phyloP scores from a whole-genome alignment of 1,140 invertebrate genomes.

The Oppia nitens region DNA sequence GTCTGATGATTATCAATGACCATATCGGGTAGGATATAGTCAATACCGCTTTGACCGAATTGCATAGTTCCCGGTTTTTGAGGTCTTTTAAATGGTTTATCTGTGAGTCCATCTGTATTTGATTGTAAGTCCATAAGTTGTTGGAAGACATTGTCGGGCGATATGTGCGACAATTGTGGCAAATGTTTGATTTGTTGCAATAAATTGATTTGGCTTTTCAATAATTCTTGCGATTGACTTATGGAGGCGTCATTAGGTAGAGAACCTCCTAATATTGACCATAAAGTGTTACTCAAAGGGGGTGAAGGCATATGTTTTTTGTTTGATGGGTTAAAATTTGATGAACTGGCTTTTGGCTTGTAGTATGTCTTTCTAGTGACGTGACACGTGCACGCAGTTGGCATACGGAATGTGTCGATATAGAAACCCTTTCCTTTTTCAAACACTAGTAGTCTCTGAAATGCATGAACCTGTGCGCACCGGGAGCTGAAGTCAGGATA shows the following conservation, averaged over 20 bases:
- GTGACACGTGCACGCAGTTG: conserved; percentile 65
- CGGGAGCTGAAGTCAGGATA: conserved; percentile 4
- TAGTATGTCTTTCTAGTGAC: neutral
- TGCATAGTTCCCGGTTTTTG: neutral
- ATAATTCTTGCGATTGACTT: neutral
- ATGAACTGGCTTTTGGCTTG: neutral
- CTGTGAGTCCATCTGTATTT: neutral
- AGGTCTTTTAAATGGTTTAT: neutral
- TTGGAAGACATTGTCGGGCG: conserved; percentile 16
- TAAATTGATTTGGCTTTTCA: conserved; percentile 14
- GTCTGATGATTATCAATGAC: neutral
- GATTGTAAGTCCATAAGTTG: conserved; percentile 12
- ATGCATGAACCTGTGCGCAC: conserved; percentile 67
- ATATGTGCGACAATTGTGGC: conserved; percentile 19
- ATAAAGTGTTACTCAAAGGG: conserved; percentile 18
- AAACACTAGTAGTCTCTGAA: conserved; percentile 67
- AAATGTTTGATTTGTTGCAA: conserved; percentile 17
- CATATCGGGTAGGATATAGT: neutral
- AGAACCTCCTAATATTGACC: conserved; percentile 16
- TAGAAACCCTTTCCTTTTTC: conserved; percentile 48
- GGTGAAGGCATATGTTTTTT: conserved; percentile 20
- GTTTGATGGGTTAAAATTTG: neutral
- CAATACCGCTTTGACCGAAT: neutral
- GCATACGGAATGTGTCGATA: conserved; percentile 66
- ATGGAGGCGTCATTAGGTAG: neutral